A percentile compares a stretch with the other conserved stretches of the same genome.
Conservation (phyloP, 2,888 invertebrate species). For the Eudasyphora cyanicolor region DNA sequence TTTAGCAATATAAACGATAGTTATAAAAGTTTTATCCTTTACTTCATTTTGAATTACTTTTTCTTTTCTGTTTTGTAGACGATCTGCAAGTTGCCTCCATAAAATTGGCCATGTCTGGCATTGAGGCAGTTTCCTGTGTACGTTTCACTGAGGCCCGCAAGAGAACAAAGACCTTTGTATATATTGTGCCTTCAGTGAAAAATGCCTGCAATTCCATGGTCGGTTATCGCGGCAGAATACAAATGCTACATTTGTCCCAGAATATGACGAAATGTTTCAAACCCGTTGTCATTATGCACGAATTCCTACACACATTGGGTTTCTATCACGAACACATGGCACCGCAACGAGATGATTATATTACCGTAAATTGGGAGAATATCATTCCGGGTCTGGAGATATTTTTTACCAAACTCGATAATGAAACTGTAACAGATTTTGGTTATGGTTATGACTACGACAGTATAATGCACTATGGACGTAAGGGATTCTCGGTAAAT, state of each 20-base stretch:
- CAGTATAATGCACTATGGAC: constrained; percentile 90
- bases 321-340: constrained; percentile 91
- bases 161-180: not conserved
- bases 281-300: constrained; percentile 84
- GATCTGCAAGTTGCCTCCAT: not conserved
- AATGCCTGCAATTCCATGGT: constrained; percentile 88
- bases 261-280: constrained; percentile 73
- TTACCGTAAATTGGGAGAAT: constrained; percentile 81
- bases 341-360: constrained; percentile 86
- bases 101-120: constrained; percentile 62
- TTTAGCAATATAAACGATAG: too few relatives aligned
- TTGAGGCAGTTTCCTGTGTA: constrained; percentile 66
- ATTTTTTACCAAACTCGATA: constrained; percentile 85
- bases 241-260: constrained; percentile 70
- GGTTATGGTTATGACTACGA: constrained; percentile 87
- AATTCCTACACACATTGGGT: constrained; percentile 88
- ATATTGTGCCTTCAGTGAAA: constrained; percentile 67
- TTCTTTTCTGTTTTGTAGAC: not conserved
- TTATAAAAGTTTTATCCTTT: too few relatives aligned
- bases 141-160: constrained; percentile 56
- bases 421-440: constrained; percentile 82
- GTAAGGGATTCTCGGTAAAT: constrained; percentile 86
- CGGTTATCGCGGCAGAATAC: constrained; percentile 81
- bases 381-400: constrained; percentile 82
- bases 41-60: not conserved